These are phyloP conservation scores for Procambarus virginalis DNA, from an alignment of 1,140 invertebrate genomes.

Conservation along the genomic window DNA sequence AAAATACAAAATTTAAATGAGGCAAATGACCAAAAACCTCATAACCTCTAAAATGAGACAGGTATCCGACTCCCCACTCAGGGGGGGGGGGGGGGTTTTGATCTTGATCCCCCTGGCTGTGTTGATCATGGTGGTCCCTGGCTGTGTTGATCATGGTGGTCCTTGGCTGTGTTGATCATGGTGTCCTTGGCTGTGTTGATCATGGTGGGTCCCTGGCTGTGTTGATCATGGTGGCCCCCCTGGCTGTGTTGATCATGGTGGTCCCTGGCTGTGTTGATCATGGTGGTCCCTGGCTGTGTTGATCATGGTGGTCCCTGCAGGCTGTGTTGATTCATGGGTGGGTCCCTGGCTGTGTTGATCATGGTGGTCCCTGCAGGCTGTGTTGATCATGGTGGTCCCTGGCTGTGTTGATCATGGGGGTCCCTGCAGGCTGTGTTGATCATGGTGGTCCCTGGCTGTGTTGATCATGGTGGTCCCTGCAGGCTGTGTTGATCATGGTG, in stretches of 20 bases:
- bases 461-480: no score
- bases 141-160: background rate
- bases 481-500: no score
- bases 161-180: background rate
- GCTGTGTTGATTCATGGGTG: background rate
- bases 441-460: no score
- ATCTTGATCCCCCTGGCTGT: background rate
- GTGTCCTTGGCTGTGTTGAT: background rate
- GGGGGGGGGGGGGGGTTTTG: no score
- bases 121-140: background rate
- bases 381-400: no score
- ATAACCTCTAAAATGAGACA: background rate
- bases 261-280: background rate
- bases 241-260: background rate
- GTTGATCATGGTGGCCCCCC: no score
- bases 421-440: no score
- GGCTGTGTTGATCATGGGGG: no score
- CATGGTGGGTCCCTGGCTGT: background rate
- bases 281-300: background rate
- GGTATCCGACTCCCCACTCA: background rate
- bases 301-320: background rate
- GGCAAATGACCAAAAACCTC: background rate
- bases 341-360: no score
- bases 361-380: no score
- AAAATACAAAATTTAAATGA: slow-evolving; percentile 14